These are phyloP conservation scores for Lithobates sylvaticus DNA, from an alignment of 2,797 vertebrate species.

Conservation along the genomic window DNA sequence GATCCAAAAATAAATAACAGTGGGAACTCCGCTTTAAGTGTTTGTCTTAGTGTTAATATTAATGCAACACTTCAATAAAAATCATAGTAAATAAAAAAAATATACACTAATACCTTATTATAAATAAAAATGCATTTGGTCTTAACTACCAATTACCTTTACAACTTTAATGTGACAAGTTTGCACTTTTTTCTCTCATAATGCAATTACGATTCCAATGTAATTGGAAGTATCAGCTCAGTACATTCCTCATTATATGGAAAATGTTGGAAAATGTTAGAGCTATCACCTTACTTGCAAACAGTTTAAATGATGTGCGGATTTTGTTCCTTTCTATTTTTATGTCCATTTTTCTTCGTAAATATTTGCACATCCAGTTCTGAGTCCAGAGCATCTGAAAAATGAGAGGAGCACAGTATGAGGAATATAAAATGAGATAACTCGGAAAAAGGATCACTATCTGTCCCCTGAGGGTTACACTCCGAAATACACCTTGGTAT, in stretches of 20 bases:
- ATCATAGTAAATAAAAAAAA: too few relatives aligned
- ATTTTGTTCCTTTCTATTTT: neutral
- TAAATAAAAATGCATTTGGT: too few relatives aligned
- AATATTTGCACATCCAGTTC: neutral
- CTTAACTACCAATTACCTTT: neutral
- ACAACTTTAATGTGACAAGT: neutral
- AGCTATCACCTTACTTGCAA: neutral
- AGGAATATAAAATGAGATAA: constrained; percentile 6
- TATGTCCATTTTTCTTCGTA: neutral
- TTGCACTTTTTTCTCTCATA: neutral
- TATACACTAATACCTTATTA: too few relatives aligned
- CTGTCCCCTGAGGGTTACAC: constrained; percentile 32
- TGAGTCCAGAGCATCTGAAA: neutral
- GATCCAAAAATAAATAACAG: too few relatives aligned
- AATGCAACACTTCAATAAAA: too few relatives aligned
- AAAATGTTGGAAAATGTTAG: neutral
- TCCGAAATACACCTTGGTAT: constrained; percentile 48
- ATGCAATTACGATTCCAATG: neutral
- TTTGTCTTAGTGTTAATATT: too few relatives aligned
- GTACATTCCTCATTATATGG: neutral
- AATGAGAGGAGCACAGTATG: neutral
- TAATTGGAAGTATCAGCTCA: neutral
- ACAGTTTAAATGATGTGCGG: neutral
- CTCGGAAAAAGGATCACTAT: constrained; percentile 18
- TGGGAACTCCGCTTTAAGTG: too few relatives aligned